Evolutionary conservation across 2,797 vertebrate species (phyloP), one percentile per base, ranked within the genome.

Genomic region (Siniperca obscura): DNA sequence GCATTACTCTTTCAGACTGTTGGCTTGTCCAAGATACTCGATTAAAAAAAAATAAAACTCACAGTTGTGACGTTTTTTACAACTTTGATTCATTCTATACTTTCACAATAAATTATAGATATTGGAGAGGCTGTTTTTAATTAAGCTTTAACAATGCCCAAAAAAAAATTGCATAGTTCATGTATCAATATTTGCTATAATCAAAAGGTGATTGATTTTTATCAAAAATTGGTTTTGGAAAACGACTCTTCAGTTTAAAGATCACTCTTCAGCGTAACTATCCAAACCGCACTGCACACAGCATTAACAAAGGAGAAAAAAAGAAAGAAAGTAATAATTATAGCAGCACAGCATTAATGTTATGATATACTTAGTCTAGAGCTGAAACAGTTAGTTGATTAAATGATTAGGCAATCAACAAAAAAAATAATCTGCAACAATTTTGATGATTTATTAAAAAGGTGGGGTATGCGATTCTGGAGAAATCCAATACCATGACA

Each of bases 1-100:
- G 61, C 70, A 40, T 56, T 57, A 64, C 46, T 80, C 60, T 46
- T 68, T 69, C 40, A 59, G 40, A 64, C 53, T 9, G 4, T 25
- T 40, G 17, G 12, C 0, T 70, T 44, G 53, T 65, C 44, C 19
- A 5, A 38, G 52, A 74, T 1, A 52, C 17, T 27, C 50, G 38
- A 40, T 40, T 10, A 64, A 27, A 14, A 16, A 70, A 69, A 25
- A 30, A 48, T 14, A 57, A 22, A 70, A 55, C 27, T 36, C 13
- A n/a, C 7, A 48, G 19, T 1, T 25, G 21, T 27, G 13, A 53
- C 13, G 16, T 21, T 60, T 52, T 25, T 22, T 34, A 34, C 22
- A 50, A 12, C 27, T 60, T 34, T 40, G 2, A 40, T 40, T 66
- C 17, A 36, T 42, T 61, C 4, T 25, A 6, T 21, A 53, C 38